Evolutionary conservation across 2,888 invertebrate genomes (phyloP).

Genomic region (Camptogramma bilineatum): DNA sequence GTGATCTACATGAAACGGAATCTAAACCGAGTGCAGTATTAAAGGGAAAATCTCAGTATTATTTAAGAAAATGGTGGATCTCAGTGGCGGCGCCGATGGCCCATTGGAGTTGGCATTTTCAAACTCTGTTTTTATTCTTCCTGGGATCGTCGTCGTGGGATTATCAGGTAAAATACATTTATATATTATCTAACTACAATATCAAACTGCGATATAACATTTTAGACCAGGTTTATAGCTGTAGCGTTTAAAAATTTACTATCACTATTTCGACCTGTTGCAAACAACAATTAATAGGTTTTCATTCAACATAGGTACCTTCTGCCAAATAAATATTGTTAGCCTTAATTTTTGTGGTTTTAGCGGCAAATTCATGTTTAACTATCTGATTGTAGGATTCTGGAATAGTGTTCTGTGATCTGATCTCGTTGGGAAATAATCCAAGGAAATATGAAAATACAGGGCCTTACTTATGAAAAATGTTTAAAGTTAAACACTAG

Average conservation of each 20-base stretch:
- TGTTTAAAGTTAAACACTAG: too few species aligned
- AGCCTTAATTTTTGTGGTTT: not conserved
- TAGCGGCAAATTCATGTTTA: not conserved
- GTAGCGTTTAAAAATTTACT: not conserved
- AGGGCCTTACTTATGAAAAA: too few species aligned
- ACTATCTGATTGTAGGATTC: not conserved
- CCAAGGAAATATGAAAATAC: too few species aligned
- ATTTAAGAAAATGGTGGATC: slow-evolving; percentile 90
- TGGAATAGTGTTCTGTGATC: too few species aligned
- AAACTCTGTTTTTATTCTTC: slow-evolving; percentile 93
- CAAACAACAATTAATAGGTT: slow-evolving; percentile 4
- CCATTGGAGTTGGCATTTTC: slow-evolving; percentile 95
- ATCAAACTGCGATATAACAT: not conserved
- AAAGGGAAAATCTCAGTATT: slow-evolving; percentile 58
- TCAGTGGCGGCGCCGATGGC: slow-evolving; percentile 91
- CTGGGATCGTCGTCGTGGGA: slow-evolving; percentile 91
- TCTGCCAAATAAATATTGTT: too few species aligned
- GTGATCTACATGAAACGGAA: slow-evolving; percentile 6
- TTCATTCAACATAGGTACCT: too few species aligned
- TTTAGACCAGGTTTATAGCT: not conserved
- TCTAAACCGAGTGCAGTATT: slow-evolving; percentile 53
- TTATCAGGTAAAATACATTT: slow-evolving; percentile 88
- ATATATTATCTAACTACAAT: not conserved
- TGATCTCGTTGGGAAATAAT: too few species aligned
- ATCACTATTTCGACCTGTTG: slow-evolving; percentile 26